Base-by-base conservation (phyloP, 2,888 invertebrate species). In the Lymantria dispar region DNA sequence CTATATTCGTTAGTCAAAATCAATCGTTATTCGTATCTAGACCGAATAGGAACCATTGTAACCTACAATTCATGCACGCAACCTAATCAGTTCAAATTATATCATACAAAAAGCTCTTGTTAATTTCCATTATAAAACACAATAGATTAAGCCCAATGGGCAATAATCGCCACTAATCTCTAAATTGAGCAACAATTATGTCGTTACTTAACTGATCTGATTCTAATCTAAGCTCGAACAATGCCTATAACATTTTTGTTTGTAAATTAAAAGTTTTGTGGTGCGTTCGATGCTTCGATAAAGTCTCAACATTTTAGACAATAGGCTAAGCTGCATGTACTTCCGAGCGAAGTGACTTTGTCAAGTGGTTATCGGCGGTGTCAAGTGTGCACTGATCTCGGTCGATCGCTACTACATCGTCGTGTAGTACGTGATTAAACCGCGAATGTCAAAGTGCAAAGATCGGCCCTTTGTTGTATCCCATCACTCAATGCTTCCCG, bases 401-500 rank as follows among this genome's bases (percentile, higher is more conserved):
- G 68, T 68, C 65, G 64, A 76, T 63, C 74, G 74, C 75, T 76
- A 72, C 78, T 74, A 77, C 72, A 68, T 62, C 64, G 58, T 65
- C 56, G 22, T 75, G 76, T 83, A 84, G 85, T 83, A 88, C 91
- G 90, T 91, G 91, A 91, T 90, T 87, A 89, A 85, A 88, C 82
- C 85, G 85, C 81, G 79, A 87, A 91, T 90, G 91, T 91, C 91
- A 91, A 83, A 91, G 91, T 86, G 90, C 89, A 91, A 85, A 87
- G 89, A 87, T 90, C 87, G 83, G 81, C 73, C 79, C 80, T 85
- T 87, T 85, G 83, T 82, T 62, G 65, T 65, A 60, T 58, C 56
- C 62, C 72, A 79, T 87, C 87, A 78, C 75, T 85, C 86, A 84
- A 75, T 78, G 85, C 72, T 81, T 62, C 62, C 57, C 59, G 59